Evolutionary conservation across 2,888 invertebrate species (phyloP), one percentile per base, ranked within the genome.

Genomic region (Gnatocerus cornutus): DNA sequence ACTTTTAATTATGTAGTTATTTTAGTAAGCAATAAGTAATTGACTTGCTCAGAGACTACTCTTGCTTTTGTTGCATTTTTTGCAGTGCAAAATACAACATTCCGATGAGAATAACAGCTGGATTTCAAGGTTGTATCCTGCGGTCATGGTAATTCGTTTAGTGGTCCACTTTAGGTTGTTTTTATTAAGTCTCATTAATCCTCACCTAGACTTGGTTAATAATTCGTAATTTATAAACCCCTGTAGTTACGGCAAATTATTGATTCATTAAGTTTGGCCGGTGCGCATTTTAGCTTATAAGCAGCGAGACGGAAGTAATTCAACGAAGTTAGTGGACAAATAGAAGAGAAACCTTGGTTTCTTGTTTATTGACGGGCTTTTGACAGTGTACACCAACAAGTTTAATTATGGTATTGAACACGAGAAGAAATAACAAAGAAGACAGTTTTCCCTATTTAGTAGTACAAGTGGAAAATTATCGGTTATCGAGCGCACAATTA

Each of bases 91-190:
- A 21, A 21, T 21, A 21, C 21, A 21, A 14, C 55, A 58, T 59
- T 59, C 59, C 59, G 13, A 33, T 3, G 59, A 59, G 46, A 59
- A 46, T 45, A 59, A 59, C 46, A 59, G 59, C 39, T 39, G 43
- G 27, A 43, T 21, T 16, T 58, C 58, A 58, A 58, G 58, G 58
- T 58, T 58, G 10, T 21, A 6, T n/a, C 53, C 10, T 9, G 52
- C 30, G 58, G 58, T 45, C 37, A 45, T 58, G 58, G 9, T 59
- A 27, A 9, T 59, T 59, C n/a, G 6, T n/a, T 58, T 43, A 8
- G 41, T 48, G 16, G 9, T 21, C 21, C 21, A 48, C 1, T 48
- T 14, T 8, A 7, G 5, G 2, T 3, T 7, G 16, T 48, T 43
- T 43, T 43, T 43, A 43, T 13, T 9, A 27, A 29, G 7, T 29